phyloP scores from a whole-genome alignment of 2,113 vertebrate genomes.

The Beaufortia kweichowensis region DNA sequence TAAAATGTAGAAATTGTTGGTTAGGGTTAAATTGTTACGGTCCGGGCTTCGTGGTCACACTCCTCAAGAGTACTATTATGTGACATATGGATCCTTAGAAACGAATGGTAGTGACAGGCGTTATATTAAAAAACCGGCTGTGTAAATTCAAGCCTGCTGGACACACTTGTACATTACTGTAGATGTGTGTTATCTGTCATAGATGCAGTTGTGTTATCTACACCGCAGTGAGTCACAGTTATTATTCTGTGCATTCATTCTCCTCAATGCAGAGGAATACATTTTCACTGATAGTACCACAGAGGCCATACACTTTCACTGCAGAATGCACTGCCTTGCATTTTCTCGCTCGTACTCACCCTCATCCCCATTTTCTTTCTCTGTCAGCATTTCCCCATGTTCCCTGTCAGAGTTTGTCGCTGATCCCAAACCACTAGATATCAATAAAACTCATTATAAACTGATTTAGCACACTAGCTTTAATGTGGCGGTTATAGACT shows the following conservation, averaged over 20 bases:
- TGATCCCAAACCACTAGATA: slow-evolving; percentile 19
- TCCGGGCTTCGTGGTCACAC: not conserved
- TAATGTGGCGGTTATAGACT: too few relatives aligned
- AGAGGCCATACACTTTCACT: not conserved
- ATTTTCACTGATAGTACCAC: slow-evolving; percentile 17
- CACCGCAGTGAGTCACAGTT: not conserved
- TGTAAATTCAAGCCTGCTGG: not conserved
- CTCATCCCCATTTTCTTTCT: slow-evolving; percentile 18
- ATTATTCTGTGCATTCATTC: not conserved
- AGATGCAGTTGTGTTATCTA: slow-evolving; percentile 20
- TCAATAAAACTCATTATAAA: slow-evolving; percentile 35
- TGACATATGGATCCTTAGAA: not conserved
- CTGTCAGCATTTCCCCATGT: slow-evolving; percentile 38
- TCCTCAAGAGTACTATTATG: not conserved
- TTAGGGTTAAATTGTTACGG: not conserved
- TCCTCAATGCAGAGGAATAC: slow-evolving; percentile 27
- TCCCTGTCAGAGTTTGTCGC: slow-evolving; percentile 7
- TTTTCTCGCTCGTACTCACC: slow-evolving; percentile 27
- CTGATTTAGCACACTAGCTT: not conserved
- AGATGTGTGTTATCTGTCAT: not conserved
- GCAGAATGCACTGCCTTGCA: slow-evolving; percentile 2
- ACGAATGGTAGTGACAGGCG: not conserved
- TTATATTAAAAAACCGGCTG: slow-evolving; percentile 6
- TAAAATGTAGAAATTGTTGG: not conserved
- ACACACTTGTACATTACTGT: not conserved